Base-by-base conservation (phyloP, 64 coral and sea anemone genomes). In the Actinia equina region DNA sequence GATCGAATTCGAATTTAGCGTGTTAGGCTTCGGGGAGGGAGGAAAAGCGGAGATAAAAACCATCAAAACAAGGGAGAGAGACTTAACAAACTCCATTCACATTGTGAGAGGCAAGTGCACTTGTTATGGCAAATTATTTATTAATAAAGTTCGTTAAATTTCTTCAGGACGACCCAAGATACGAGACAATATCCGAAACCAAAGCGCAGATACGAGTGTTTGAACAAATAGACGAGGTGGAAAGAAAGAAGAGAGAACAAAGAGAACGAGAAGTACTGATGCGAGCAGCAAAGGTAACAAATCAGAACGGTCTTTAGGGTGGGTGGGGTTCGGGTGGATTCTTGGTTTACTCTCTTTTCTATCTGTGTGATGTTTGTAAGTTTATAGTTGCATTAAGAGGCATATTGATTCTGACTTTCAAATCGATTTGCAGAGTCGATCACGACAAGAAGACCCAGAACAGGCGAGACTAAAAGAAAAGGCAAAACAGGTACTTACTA, bases 151-250 rank as follows among this genome's bases (percentile, higher is more conserved):
- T 82, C 17, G 30, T 86, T 82, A 9, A 42, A 82, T 71, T 52
- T 20, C 3, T 71, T 80, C 30, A 99, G 97, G 97, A 99, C 65
- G 97, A 99, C 76, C 97, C 97, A 23, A 88, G 85, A 17, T 99
- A 99, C 71, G 93, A 99, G 89, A 87, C 89, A 61, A 85, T 89
- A 0, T 84, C 91, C 7, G 96, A 98, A 42, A 89, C 93, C 27
- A 94, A 92, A 76, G 91, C 93, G 43, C 96, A 94, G 64, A 79
- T 98, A 17, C 54, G 96, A 84, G 96, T 98, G 20, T 98, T 98
- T 85, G 96, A 98, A 84, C 96, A 98, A 62, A 98, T 98, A 58
- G 96, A 98, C 71, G 96, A 98, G 89, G 90, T 98, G 9, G 96
- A 98, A 69, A 92, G 96, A 70, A 94, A 88, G 80, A 98, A 98